Conservation (phyloP, 2,113 vertebrate species). For the Thermophis baileyi region DNA sequence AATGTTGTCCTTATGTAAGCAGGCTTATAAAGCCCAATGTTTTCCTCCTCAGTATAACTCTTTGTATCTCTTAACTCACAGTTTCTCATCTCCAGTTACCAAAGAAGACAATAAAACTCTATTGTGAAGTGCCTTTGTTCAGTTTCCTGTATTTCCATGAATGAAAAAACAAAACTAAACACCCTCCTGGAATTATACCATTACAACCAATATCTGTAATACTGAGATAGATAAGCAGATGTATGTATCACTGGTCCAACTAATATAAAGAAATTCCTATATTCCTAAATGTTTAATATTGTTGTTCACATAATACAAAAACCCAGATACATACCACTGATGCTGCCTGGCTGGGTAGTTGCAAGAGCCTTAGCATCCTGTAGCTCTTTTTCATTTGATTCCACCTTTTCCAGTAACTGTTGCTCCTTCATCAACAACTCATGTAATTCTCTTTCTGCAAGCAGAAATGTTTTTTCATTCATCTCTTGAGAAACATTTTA, state of each 20-base stretch:
- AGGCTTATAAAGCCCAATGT: no score
- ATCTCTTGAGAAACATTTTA: neutral
- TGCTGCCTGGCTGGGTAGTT: neutral
- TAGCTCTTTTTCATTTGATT: constrained; percentile 7
- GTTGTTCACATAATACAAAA: neutral
- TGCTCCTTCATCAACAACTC: neutral
- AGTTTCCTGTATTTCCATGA: neutral
- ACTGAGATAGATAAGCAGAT: neutral
- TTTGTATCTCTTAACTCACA: neutral
- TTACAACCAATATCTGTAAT: neutral
- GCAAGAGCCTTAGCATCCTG: neutral
- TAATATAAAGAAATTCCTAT: neutral
- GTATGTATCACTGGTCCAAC: neutral
- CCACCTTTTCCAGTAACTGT: neutral
- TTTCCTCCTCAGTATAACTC: neutral
- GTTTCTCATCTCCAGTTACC: neutral
- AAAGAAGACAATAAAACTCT: neutral
- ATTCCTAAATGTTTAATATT: neutral
- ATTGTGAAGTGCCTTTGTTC: neutral
- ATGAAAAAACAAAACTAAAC: neutral
- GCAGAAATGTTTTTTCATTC: neutral
- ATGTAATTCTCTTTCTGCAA: neutral
- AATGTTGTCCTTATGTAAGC: no score
- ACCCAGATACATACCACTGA: neutral
- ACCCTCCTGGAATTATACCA: neutral